Evolutionary conservation across 1,140 invertebrate genomes (phyloP), one percentile per base, ranked within the genome.

Genomic region (Magallana ariakensis): DNA sequence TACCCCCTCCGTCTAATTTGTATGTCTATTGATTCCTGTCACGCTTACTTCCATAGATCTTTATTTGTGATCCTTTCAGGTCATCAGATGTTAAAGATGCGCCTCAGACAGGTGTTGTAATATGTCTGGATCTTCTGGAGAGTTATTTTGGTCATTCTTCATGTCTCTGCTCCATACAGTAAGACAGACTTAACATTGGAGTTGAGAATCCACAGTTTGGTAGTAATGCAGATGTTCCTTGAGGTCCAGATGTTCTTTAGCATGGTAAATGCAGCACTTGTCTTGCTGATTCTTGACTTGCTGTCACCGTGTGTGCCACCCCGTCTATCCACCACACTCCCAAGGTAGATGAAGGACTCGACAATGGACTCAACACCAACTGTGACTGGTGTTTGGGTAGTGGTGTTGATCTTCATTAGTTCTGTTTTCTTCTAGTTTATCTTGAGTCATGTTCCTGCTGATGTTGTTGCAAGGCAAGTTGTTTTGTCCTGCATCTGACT

Each of bases 361-460:
- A 84, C 81, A 11, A 10, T 54, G 15, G n/a, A n/a, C n/a, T n/a
- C n/a, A n/a, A n/a, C n/a, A 57, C 75, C 81, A 53, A 16, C 16
- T 57, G 7, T 46, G 33, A 84, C 22, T 75, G 81, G 88, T 16
- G 85, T 46, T n/a, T 83, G 13, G 55, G 15, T 81, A 16, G n/a
- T 87, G 56, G 6, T 85, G 66, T 85, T 85, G 19, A 85, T n/a
- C 16, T 85, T 85, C 10, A 90, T 56, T n/a, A 87, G 53, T 54
- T 89, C 86, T 16, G 87, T 87, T 85, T 88, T 88, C 33, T 16
- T 86, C 16, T n/a, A 57, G 56, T 87, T 33, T 1, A 87, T 88
- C 10, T 87, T 88, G 55, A 87, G 85, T 22, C 85, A 85, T 11
- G 83, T 83, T 54, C 46, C n/a, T 53, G 60, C 33, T 84, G 87